These are phyloP conservation scores for Enteromius viviparus DNA, from an alignment of 2,797 vertebrate species.

Conservation along the genomic window DNA sequence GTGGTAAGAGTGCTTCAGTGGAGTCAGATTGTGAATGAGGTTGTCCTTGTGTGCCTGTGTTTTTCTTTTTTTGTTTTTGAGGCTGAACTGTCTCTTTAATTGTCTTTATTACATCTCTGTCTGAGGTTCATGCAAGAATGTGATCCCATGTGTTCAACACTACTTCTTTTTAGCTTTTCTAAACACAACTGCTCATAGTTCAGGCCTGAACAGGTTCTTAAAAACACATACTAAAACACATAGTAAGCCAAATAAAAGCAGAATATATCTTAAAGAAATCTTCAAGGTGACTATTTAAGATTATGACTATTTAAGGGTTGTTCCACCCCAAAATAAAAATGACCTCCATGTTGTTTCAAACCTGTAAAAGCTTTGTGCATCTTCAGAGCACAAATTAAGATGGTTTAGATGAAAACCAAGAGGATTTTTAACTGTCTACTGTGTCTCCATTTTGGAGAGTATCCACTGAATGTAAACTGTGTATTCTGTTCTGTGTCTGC, in stretches of 20 bases:
- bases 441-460: too few species aligned
- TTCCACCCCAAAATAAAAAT: too few species aligned
- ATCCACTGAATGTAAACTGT: too few species aligned
- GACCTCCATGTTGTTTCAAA: too few species aligned
- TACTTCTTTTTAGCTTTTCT: conserved; percentile 30
- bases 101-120: not conserved
- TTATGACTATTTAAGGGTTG: not conserved
- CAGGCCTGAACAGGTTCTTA: not conserved
- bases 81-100: not conserved
- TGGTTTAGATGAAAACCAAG: too few species aligned
- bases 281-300: not conserved
- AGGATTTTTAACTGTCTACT: too few species aligned
- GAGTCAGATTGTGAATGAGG: conserved; percentile 44
- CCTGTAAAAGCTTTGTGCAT: too few species aligned
- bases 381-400: too few species aligned
- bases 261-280: not conserved
- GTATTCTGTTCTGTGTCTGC: too few species aligned
- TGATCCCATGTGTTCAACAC: conserved; percentile 24
- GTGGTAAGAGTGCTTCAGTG: conserved; percentile 36
- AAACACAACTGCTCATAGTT: not conserved
- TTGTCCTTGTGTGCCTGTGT: not conserved
- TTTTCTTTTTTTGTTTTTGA: not conserved
- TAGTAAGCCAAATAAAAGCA: not conserved
- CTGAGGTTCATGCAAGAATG: not conserved
- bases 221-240: not conserved